Percentiles rank a stretch among this genome's conserved stretches.
Conservation (phyloP, 2,888 invertebrate species). For the Phorcus lineatus region DNA sequence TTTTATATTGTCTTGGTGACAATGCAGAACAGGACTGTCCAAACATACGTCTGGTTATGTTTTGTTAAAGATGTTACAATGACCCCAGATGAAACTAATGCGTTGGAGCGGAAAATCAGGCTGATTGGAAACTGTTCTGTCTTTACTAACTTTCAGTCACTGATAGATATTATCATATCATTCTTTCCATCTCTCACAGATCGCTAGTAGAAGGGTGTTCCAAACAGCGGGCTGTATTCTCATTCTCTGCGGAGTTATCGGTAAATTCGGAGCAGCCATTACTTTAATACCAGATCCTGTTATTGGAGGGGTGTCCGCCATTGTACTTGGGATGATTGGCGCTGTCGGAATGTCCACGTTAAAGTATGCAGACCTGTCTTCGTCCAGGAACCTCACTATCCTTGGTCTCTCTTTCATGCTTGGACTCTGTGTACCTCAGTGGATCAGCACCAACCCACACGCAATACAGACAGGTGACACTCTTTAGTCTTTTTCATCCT, state of each 20-base stretch:
- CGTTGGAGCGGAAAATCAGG: too few relatives aligned
- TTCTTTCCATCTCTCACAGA: conserved; percentile 52
- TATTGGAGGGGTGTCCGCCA: conserved; percentile 73
- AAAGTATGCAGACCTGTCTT: conserved; percentile 83
- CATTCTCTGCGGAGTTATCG: conserved; percentile 75
- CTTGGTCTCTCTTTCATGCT: conserved; percentile 91
- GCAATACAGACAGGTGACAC: conserved; percentile 63
- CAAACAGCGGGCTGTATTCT: conserved; percentile 75
- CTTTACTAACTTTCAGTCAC: too few relatives aligned
- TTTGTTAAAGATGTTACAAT: too few relatives aligned
- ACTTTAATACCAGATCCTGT: conserved; percentile 78
- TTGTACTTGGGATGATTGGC: conserved; percentile 70
- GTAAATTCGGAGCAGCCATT: conserved; percentile 77
- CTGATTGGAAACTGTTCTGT: too few relatives aligned
- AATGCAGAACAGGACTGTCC: too few relatives aligned
- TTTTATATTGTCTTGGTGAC: too few relatives aligned
- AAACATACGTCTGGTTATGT: too few relatives aligned
- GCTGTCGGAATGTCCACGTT: conserved; percentile 72
- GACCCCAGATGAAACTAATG: too few relatives aligned
- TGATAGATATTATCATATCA: too few relatives aligned
- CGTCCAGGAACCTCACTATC: conserved; percentile 90
- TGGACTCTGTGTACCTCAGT: conserved; percentile 80
- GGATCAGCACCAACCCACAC: conserved; percentile 46
- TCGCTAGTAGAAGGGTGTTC: conserved; percentile 76
- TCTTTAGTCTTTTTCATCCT: too few relatives aligned